These are phyloP conservation scores for Austrofundulus limnaeus DNA, from an alignment of 2,113 vertebrate species.

Conservation along the genomic window DNA sequence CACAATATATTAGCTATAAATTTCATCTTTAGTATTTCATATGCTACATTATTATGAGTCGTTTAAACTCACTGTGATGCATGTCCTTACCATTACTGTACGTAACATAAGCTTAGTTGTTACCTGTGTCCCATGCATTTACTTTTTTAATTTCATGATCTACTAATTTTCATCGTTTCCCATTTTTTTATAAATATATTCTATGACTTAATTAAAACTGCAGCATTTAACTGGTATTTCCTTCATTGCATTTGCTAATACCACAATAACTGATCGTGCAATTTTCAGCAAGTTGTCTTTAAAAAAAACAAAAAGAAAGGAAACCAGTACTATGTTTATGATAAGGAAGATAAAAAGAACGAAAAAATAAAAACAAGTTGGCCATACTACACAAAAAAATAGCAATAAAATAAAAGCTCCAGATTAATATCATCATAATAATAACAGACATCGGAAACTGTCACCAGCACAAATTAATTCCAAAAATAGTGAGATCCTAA, in stretches of 20 bases:
- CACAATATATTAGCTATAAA: constrained; percentile 96
- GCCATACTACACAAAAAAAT: constrained; percentile 85
- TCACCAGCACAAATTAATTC: constrained; percentile 93
- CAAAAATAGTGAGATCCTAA: constrained; percentile 86
- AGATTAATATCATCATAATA: constrained; percentile 80
- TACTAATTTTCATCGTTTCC: constrained; percentile 68
- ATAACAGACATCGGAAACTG: constrained; percentile 86
- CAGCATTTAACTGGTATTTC: constrained; percentile 90
- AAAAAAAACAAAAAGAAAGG: constrained; percentile 65
- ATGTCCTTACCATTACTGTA: constrained; percentile 82
- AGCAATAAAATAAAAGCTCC: constrained; percentile 77
- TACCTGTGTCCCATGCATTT: constrained; percentile 85
- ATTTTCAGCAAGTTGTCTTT: constrained; percentile 87
- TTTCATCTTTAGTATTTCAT: constrained; percentile 81
- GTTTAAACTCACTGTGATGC: constrained; percentile 82
- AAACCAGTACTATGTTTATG: constrained; percentile 84
- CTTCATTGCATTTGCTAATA: constrained; percentile 81
- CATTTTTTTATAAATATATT: constrained; percentile 77
- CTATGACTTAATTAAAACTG: constrained; percentile 91
- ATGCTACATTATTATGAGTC: constrained; percentile 80
- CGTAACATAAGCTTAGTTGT: constrained; percentile 78
- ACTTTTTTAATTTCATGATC: constrained; percentile 62
- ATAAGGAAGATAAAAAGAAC: constrained; percentile 82
- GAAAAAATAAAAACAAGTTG: constrained; percentile 76
- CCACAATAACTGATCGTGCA: constrained; percentile 86